Conservation (phyloP, 1,140 invertebrate species). For the Adoxophyes honmai region DNA sequence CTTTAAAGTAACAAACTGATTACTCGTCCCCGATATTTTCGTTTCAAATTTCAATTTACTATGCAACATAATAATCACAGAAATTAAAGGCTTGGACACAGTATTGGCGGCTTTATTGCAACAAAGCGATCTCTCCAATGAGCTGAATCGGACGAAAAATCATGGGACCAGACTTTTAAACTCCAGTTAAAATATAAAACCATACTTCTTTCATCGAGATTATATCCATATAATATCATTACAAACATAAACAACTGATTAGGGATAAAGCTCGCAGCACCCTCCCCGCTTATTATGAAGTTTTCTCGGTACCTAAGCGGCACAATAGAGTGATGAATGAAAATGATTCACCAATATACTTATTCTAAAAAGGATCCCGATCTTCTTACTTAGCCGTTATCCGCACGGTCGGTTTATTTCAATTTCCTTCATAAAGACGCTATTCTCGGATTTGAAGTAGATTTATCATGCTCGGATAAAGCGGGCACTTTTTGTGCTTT, state of each 20-base stretch:
- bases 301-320: neutral
- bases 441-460: slow-evolving; percentile 77
- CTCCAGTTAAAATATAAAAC: no score
- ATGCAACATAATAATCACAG: no score
- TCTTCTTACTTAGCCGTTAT: slow-evolving; percentile 75
- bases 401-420: slow-evolving; percentile 77
- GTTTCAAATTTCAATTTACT: no score
- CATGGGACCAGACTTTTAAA: no score
- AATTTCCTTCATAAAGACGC: slow-evolving; percentile 77
- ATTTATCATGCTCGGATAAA: slow-evolving; percentile 77
- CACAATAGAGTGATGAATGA: slow-evolving; percentile 52
- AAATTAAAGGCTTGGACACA: no score
- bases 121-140: no score
- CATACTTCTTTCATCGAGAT: no score
- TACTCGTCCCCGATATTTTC: no score
- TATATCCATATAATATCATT: no score
- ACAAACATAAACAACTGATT: neutral
- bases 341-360: slow-evolving; percentile 70
- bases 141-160: no score
- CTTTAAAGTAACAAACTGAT: no score
- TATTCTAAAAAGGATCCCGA: slow-evolving; percentile 70
- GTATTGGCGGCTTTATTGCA: no score
- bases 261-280: neutral
- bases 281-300: neutral
- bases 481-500: slow-evolving; percentile 76